phyloP scores from a whole-genome alignment of 2,113 vertebrate species.

The Dasyornis broadbenti region DNA sequence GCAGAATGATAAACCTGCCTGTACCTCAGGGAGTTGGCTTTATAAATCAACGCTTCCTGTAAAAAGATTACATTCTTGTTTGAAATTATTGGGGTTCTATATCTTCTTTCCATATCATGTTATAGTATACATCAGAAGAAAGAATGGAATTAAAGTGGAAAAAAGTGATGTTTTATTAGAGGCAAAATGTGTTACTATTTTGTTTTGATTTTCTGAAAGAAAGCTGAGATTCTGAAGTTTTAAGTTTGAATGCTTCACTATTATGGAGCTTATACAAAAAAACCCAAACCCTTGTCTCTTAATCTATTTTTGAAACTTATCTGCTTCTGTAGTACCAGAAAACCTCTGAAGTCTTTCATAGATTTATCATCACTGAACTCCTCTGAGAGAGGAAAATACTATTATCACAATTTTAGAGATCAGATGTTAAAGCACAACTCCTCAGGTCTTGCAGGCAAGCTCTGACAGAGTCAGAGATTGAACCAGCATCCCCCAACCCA shows the following conservation, averaged over 20 bases:
- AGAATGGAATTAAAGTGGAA: neutral
- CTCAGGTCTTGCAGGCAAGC: accelerated
- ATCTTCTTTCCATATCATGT: slow-evolving; percentile 21
- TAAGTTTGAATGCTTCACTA: neutral
- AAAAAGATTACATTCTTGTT: slow-evolving; percentile 56
- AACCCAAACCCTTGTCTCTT: neutral
- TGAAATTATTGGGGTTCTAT: slow-evolving; percentile 60
- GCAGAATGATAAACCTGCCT: slow-evolving; percentile 71
- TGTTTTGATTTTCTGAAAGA: slow-evolving; percentile 14
- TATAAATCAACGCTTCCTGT: slow-evolving; percentile 68
- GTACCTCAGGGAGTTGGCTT: slow-evolving; percentile 58
- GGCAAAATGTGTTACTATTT: neutral
- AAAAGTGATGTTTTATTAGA: neutral
- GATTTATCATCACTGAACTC: neutral
- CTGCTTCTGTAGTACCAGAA: neutral
- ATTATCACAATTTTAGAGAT: neutral
- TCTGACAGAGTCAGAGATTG: neutral
- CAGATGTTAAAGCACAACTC: neutral
- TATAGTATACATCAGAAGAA: slow-evolving; percentile 13
- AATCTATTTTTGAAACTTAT: neutral
- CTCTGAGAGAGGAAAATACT: neutral
- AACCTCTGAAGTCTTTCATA: neutral
- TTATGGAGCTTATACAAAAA: neutral
- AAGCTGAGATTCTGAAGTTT: neutral
- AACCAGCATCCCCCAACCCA: neutral